Base-by-base conservation (phyloP, 2,888 invertebrate species). In the Zelleria hepariella region DNA sequence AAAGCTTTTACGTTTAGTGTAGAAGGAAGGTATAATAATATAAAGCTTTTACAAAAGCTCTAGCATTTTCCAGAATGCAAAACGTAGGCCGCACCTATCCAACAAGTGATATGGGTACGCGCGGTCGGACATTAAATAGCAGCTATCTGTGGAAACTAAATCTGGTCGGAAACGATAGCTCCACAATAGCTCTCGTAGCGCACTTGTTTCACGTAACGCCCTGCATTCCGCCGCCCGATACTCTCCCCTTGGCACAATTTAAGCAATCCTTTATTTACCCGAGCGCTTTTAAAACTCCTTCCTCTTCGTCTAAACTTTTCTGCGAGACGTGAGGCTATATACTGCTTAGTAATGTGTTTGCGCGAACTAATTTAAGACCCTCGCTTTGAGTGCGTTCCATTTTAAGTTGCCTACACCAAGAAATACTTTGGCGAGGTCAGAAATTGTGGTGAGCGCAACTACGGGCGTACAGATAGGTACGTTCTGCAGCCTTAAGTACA, bases 151-250 rank as follows among this genome's bases (percentile, higher is more conserved):
- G 69, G 70, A 71, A 75, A 79, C 71, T 80, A 80, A 78, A 81
- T 80, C 77, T 78, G 71, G 70, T 70, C 67, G 69, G 69, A 70
- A 71, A 72, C 69, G 73, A 77, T 75, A 74, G 77, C 72, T 70
- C 66, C 67, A 74, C 77, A 77, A 76, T 78, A 72, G 75, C 72
- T 73, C 72, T 69, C 65, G 66, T 69, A 72, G 73, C 73, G 70
- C 78, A 76, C 76, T 80, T 77, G 76, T 80, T 80, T 78, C 77
- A 80, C 76, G 79, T 79, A 76, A 72, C 79, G 78, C 72, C n/a
- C 74, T 77, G 74, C 72, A 66, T 71, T 73, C 77, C 67, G 73
- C 72, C 69, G 67, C 69, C 70, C 69, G 65, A 71, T 64, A 63
- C 65, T 62, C 62, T 61, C 56, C 62, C 66, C 66, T 64, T 61